Evolutionary conservation across 2,888 invertebrate genomes (phyloP), one percentile per base, ranked within the genome.

Genomic region (Athripsodes cinereus): DNA sequence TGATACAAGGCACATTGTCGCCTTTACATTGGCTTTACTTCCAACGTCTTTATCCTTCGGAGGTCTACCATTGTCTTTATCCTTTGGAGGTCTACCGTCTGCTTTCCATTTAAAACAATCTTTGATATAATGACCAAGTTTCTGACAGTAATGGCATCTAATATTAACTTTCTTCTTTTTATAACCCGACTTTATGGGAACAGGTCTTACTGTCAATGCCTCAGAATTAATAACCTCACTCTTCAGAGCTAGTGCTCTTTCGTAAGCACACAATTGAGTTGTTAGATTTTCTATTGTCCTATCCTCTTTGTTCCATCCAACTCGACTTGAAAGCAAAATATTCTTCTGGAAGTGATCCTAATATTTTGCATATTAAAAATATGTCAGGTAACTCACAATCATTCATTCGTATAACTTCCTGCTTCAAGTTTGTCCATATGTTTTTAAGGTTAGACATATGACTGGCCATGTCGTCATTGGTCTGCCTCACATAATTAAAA

Each of bases 381-480:
- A 60, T 2, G 16, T 60, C 52, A 1, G 55, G 60, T 22, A 60
- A 22, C 46, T 46, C 16, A n/a, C 11, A 46, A n/a, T n/a, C 16
- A 46, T 46, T 46, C 8, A 13, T 46, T 46, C 16, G 8, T 5
- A n/a, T n/a, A 5, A 46, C 16, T 46, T 46, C 46, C 46, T 46
- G 46, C 46, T 46, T n/a, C 16, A 46, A 46, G 16, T 46, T 46
- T 13, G 8, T 46, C 46, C 46, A 46, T n/a, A 46, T 13, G 16
- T 46, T 46, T 47, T 60, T 62, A 13, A 62, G 49, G 53, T 57
- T 62, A 10, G n/a, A n/a, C n/a, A n/a, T n/a, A n/a, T n/a, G n/a
- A 13, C 58, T 57, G 5, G 58, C 62, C 5, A 62, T 61, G 53
- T 64, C 61, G 50, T 62, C 62, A 31, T 21, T 46, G 5, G 57